These are phyloP conservation scores for Ylistrum balloti DNA, from an alignment of 1,140 invertebrate species.

Conservation along the genomic window DNA sequence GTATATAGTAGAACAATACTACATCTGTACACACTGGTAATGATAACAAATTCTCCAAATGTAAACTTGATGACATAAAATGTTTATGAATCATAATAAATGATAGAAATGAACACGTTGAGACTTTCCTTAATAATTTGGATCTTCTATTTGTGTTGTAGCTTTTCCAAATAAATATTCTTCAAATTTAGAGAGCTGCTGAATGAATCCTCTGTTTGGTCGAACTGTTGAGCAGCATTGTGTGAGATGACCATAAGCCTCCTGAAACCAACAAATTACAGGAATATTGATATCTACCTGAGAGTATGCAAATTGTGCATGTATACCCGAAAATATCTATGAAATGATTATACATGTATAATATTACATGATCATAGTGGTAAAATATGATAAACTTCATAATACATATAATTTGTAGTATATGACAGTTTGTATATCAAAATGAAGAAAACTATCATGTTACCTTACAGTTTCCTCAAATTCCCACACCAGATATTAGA, in stretches of 20 bases:
- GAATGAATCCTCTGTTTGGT: constrained; percentile 77
- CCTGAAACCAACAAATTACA: constrained; percentile 64
- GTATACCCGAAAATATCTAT: too few species aligned
- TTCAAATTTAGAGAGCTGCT: constrained; percentile 77
- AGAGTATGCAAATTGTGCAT: too few species aligned
- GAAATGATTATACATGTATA: too few species aligned
- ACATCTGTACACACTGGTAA: neutral
- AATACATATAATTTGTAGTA: too few species aligned
- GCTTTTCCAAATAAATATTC: constrained; percentile 66
- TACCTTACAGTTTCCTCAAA: too few species aligned
- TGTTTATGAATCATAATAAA: constrained; percentile 51
- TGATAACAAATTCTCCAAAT: neutral
- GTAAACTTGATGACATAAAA: constrained; percentile 57
- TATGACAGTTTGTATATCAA: too few species aligned
- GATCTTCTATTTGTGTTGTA: constrained; percentile 72
- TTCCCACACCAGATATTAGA: too few species aligned
- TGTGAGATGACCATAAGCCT: constrained; percentile 74
- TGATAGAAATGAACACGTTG: neutral
- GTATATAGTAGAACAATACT: too few species aligned
- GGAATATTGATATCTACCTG: too few species aligned
- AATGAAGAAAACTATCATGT: too few species aligned
- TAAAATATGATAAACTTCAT: too few species aligned
- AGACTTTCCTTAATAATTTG: constrained; percentile 66
- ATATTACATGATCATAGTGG: too few species aligned
- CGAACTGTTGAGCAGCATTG: constrained; percentile 73